Conservation (phyloP, 2,113 vertebrate species). For the Sander vitreus region DNA sequence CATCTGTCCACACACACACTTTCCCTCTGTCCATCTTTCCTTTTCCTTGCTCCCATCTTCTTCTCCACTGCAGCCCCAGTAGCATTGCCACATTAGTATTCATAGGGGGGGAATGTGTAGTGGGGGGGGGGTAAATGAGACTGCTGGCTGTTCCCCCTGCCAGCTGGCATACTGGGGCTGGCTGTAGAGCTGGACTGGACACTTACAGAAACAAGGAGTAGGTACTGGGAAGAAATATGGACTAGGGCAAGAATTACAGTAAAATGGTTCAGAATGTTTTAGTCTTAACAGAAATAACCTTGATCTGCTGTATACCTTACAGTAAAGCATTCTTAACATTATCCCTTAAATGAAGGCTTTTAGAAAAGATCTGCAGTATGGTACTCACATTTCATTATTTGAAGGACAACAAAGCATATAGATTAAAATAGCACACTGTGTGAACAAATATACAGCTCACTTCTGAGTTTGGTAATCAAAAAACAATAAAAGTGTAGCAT, state of each 20-base stretch:
- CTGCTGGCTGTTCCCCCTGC: conserved; percentile 65
- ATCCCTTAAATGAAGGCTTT: conserved; percentile 69
- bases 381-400: conserved; percentile 60
- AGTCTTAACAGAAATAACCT: conserved; percentile 38
- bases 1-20: not conserved
- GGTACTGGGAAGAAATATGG: conserved; percentile 48
- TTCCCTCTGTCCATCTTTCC: conserved; percentile 33
- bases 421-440: conserved; percentile 57
- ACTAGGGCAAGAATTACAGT: conserved; percentile 39
- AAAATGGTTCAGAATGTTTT: conserved; percentile 48
- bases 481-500: conserved; percentile 59
- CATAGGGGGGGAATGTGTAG: conserved; percentile 60
- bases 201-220: conserved; percentile 61
- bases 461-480: conserved; percentile 52
- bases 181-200: conserved; percentile 60
- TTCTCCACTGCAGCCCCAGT: conserved; percentile 44
- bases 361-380: conserved; percentile 44
- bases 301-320: conserved; percentile 24
- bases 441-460: conserved; percentile 41
- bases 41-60: conserved; percentile 40
- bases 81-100: conserved; percentile 70
- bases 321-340: conserved; percentile 33
- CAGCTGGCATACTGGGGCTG: conserved; percentile 69
- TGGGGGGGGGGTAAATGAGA: conserved; percentile 56
- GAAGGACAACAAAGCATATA: conserved; percentile 58